phyloP scores from a whole-genome alignment of 1,140 invertebrate species.

The Gryon sp. region DNA sequence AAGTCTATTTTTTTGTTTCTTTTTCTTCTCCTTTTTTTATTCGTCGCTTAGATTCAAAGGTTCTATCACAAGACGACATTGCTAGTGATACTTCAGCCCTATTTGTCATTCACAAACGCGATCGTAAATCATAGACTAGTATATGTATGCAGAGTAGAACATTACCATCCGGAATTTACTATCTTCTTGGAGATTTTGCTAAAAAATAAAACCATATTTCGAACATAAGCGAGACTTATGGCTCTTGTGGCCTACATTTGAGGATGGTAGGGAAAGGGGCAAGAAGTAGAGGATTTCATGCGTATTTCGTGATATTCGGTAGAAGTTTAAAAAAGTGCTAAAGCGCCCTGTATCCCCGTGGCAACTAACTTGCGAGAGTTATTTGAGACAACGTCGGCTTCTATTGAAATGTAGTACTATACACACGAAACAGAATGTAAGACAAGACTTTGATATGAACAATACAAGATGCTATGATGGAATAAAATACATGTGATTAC shows the following conservation, averaged over 20 bases:
- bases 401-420: slow-evolving; percentile 34
- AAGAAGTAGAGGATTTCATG: slow-evolving; percentile 32
- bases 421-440: slow-evolving; percentile 35
- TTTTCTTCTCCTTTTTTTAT: too few relatives aligned
- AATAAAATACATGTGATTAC: slow-evolving; percentile 57
- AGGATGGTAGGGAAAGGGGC: too few relatives aligned
- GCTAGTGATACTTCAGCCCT: slow-evolving; percentile 46
- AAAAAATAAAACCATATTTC: slow-evolving; percentile 72
- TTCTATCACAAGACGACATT: slow-evolving; percentile 27
- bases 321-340: slow-evolving; percentile 61
- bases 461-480: slow-evolving; percentile 39
- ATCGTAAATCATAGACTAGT: slow-evolving; percentile 65
- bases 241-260: slow-evolving; percentile 62
- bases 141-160: slow-evolving; percentile 63
- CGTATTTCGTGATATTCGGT: slow-evolving; percentile 59
- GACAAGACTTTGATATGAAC: slow-evolving; percentile 48
- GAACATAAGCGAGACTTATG: slow-evolving; percentile 69
- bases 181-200: slow-evolving; percentile 64
- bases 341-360: slow-evolving; percentile 34
- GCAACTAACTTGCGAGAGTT: slow-evolving; percentile 46
- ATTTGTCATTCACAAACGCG: slow-evolving; percentile 68
- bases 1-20: slow-evolving; percentile 25
- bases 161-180: slow-evolving; percentile 70
- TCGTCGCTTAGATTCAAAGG: slow-evolving; percentile 20
- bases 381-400: slow-evolving; percentile 36